These are phyloP conservation scores for Nysson spinosus DNA, from an alignment of 2,888 invertebrate species.

Conservation along the genomic window DNA sequence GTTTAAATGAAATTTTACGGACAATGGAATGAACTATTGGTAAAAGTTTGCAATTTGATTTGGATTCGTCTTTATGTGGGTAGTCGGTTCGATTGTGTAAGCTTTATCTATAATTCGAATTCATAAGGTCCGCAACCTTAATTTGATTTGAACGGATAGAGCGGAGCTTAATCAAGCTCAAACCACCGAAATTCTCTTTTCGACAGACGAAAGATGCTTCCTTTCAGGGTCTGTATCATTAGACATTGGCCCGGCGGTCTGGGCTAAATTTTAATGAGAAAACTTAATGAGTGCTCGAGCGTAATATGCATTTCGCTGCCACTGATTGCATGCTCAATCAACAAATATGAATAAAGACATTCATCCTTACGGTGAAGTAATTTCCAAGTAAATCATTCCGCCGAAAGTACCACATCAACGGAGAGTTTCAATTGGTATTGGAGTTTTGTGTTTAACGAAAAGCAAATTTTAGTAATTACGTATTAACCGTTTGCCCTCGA, in stretches of 20 bases:
- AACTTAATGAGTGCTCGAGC: conserved; percentile 36
- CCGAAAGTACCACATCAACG: too few relatives aligned
- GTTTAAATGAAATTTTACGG: too few relatives aligned
- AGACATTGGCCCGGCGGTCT: conserved; percentile 37
- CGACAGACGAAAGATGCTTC: conserved; percentile 12
- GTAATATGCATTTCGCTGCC: neutral
- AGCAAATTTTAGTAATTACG: too few relatives aligned
- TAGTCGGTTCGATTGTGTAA: conserved; percentile 15
- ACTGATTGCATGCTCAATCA: conserved; percentile 30
- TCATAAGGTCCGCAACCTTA: conserved; percentile 25
- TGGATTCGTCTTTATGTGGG: too few relatives aligned
- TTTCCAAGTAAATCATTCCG: too few relatives aligned
- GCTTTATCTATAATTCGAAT: conserved; percentile 37
- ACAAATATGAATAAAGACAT: conserved; percentile 1
- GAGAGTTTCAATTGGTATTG: too few relatives aligned
- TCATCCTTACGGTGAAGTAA: neutral
- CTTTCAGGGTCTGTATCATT: conserved; percentile 32
- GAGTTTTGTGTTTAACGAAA: too few relatives aligned
- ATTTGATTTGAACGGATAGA: conserved; percentile 25
- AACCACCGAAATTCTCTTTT: conserved; percentile 37
- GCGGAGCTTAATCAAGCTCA: conserved; percentile 39
- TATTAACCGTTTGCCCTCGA: too few relatives aligned
- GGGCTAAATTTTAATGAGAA: conserved; percentile 52
- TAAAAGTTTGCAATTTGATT: too few relatives aligned
- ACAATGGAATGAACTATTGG: too few relatives aligned